These are phyloP conservation scores for Erannis defoliaria DNA, from an alignment of 2,888 invertebrate genomes.

Conservation along the genomic window DNA sequence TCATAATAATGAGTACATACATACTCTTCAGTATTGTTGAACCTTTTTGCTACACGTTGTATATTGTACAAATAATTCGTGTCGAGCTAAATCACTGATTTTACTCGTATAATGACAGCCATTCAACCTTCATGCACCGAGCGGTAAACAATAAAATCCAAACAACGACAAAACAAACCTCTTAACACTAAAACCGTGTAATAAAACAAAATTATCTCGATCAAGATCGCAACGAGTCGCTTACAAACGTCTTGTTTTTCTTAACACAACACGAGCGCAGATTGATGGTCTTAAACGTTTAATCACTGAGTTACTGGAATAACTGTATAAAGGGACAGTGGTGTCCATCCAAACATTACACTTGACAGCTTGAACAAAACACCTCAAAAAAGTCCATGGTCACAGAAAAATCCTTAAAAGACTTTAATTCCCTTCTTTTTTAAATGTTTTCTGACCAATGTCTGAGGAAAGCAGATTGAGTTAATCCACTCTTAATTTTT, in stretches of 20 bases:
- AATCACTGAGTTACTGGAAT: slow-evolving; percentile 17
- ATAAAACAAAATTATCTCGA: slow-evolving; percentile 42
- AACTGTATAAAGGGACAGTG: slow-evolving; percentile 4
- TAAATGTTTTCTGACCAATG: no score
- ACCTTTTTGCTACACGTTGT: no score
- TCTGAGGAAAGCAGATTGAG: no score
- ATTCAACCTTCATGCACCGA: slow-evolving; percentile 11
- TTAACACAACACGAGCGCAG: slow-evolving; percentile 21
- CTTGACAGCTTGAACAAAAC: background rate
- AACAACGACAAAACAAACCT: slow-evolving; percentile 36
- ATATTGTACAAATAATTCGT: no score
- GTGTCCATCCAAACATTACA: background rate
- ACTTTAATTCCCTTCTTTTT: no score
- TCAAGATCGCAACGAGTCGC: slow-evolving; percentile 29
- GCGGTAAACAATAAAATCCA: slow-evolving; percentile 25
- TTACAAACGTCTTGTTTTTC: slow-evolving; percentile 32
- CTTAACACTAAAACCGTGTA: slow-evolving; percentile 40
- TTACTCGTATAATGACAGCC: background rate
- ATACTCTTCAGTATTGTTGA: no score
- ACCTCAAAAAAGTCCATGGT: no score
- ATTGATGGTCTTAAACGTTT: slow-evolving; percentile 19
- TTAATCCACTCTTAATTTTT: no score
- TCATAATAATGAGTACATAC: no score
- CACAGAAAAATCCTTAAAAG: no score
- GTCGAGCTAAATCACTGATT: slow-evolving; percentile 10